These are phyloP conservation scores for Sciaenops ocellatus DNA, from an alignment of 2,797 vertebrate genomes.

Conservation along the genomic window DNA sequence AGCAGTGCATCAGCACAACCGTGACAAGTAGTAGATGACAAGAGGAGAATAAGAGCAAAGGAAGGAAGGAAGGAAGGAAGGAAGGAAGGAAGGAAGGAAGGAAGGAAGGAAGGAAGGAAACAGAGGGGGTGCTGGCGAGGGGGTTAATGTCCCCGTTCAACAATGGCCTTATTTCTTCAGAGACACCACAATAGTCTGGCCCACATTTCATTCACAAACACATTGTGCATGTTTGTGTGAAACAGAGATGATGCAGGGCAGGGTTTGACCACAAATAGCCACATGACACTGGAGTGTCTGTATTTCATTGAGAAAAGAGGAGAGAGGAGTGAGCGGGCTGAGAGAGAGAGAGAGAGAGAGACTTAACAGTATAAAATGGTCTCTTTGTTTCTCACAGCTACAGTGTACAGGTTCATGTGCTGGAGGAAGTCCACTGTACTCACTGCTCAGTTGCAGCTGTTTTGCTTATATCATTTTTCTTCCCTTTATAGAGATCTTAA, in stretches of 20 bases:
- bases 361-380: constrained; percentile 34
- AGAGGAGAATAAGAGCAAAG: constrained; percentile 18
- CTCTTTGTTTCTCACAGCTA: constrained; percentile 48
- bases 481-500: neutral
- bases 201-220: constrained; percentile 69
- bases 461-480: neutral
- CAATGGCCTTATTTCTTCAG: constrained; percentile 71
- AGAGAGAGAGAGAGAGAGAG: neutral
- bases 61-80: constrained; percentile 23
- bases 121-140: neutral
- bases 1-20: constrained; percentile 15
- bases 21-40: constrained; percentile 42
- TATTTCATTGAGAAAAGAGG: constrained; percentile 47
- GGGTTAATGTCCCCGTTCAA: constrained; percentile 33
- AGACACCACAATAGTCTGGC: constrained; percentile 62
- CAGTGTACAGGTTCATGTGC: constrained; percentile 13
- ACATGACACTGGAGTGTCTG: constrained; percentile 49
- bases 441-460: neutral
- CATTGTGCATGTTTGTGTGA: constrained; percentile 25
- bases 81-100: constrained; percentile 17
- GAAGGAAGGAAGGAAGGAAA: constrained; percentile 27
- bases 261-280: constrained; percentile 46
- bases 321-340: neutral
- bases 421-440: constrained; percentile 20
- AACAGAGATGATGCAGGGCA: constrained; percentile 50